Evolutionary conservation across 1,140 invertebrate species (phyloP), one percentile per base, ranked within the genome.

Genomic region (Ctenoplectra terminalis): DNA sequence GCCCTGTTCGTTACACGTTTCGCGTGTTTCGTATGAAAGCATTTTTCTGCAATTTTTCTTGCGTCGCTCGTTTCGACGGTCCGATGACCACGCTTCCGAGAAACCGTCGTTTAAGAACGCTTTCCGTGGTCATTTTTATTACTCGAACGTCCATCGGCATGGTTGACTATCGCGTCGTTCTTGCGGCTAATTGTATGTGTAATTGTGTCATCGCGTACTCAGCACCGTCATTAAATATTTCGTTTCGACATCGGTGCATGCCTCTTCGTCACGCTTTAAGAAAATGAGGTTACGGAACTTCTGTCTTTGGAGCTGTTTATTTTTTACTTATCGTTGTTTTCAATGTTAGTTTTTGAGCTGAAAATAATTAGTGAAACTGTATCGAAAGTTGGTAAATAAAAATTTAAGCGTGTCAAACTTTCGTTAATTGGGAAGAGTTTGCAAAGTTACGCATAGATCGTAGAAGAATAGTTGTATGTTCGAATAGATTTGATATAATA

Each of bases 181-280:
- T 40, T 26, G 50, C 52, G 17, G 34, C 54, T 78, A 78, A 78
- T 78, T 78, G 75, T 46, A 71, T 46, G 75, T 71, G 75, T 60
- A 71, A 73, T 63, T 73, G 56, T 80, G 77, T 73, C 77, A 71
- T 63, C 69, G 69, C 46, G 26, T n/a, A 31, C 26, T 13, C 37
- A 80, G 60, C 77, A 63, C 31, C n/a, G 75, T 73, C 56, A 46
- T 80, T 80, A 80, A 43, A 73, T 80, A 80, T 63, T 63, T 80
- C 77, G 34, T 80, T 73, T 80, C 77, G 77, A 72, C 69, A 80
- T 80, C 58, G 17, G 69, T n/a, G 43, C 67, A 72, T 72, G 77
- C 77, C 48, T 54, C 11, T 29, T 40, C 58, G 69, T 73, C 77
- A 80, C 77, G 77, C 69, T 80, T 73, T 73, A 43, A 43, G 77